Evolutionary conservation across 2,797 vertebrate species (phyloP), one percentile per base, ranked within the genome.

Genomic region (Crossoptilon crossoptilon): DNA sequence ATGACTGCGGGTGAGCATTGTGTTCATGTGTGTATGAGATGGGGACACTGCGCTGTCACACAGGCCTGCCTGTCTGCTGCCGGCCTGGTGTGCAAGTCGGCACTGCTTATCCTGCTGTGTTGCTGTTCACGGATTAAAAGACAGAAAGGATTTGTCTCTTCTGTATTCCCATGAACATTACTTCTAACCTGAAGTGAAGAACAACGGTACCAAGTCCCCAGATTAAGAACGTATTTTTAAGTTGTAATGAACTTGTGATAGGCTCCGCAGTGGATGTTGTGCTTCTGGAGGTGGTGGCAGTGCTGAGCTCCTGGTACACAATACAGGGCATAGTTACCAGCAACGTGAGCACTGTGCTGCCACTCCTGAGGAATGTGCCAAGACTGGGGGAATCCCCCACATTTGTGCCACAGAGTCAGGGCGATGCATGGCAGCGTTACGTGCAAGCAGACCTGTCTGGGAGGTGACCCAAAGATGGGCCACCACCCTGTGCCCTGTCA

Each of bases 21-120:
- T 31, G 29, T 55, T 55, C 15, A 29, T 26, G n/a, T 39, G 19
- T 26, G 22, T 9, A 19, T 58, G 24, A 29, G 53, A 70, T 13
- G 53, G 62, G n/a, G 24, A 51, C 9, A 37, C 46, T 33, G 27
- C 0, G 0, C 6, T 48, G 27, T 72, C 3, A 0, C 37, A 41
- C 59, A 37, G 56, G 46, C 1, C 0, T n/a, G 60, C 55, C 62
- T 43, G 18, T 44, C 73, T 67, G 55, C 67, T 56, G 19, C 39
- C 39, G 56, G 78, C 22, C 73, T 69, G 79, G 80, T 48, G 31
- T 60, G 70, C 83, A 86, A 78, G 11, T 11, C 66, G 58, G 41
- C 55, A 10, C 0, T 31, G 43, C 24, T 58, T 88, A 53, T n/a
- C 19, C 43, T 31, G 76, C 56, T 69, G 41, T 49, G 33, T 43